Percentiles rank a stretch among this genome's conserved stretches.
Evolutionary conservation across 2,888 invertebrate genomes (phyloP).

Genomic region (Diadegma fenestrale): DNA sequence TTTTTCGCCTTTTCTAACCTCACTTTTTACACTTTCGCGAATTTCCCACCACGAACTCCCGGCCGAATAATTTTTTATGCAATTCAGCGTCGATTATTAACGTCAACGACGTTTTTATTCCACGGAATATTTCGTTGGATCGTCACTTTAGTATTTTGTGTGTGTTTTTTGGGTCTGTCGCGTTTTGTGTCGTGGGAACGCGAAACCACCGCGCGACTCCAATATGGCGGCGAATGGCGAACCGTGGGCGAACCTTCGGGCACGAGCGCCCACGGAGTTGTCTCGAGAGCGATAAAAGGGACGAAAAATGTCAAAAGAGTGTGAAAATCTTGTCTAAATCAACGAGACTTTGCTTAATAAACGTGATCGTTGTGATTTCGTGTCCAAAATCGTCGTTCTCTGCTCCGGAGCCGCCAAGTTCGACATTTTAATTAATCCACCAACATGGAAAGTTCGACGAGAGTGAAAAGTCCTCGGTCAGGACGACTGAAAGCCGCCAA

Average conservation of each 20-base stretch:
- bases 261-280: too few species aligned
- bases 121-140: neutral
- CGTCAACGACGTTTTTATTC: neutral
- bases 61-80: neutral
- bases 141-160: neutral
- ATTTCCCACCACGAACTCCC: neutral
- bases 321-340: too few species aligned
- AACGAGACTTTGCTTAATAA: too few species aligned
- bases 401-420: too few species aligned
- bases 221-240: neutral
- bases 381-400: too few species aligned
- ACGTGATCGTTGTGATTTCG: too few species aligned
- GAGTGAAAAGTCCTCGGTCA: constrained; percentile 35
- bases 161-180: neutral
- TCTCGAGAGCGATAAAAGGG: too few species aligned
- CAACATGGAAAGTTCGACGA: constrained; percentile 51
- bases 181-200: neutral
- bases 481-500: constrained; percentile 48
- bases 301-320: too few species aligned
- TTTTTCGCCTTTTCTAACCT: constrained; percentile 10
- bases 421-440: neutral
- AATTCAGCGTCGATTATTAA: neutral
- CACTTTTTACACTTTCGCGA: neutral
- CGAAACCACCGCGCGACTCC: neutral
- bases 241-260: too few species aligned